Evolutionary conservation across 2,113 vertebrate species (phyloP).

Genomic region (human): GRCh38 chr19:8530001-8530500

Average conservation of each 20-base stretch:
- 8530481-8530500: conserved; percentile 90
- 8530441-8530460: conserved; percentile 83
- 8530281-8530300: conserved; percentile 98
- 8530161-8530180: neutral
- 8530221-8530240: conserved; percentile 95
- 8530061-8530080: neutral
- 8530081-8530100: neutral
- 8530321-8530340: conserved; percentile 94
- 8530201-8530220: conserved; percentile 96
- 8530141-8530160: neutral
- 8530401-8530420: no score
- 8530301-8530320: conserved; percentile 98
- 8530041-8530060: no score
- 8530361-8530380: conserved; percentile 85
- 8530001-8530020: no score
- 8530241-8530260: conserved; percentile 93
- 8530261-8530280: conserved; percentile 93
- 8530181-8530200: conserved; percentile 89
- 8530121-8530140: neutral
- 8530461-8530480: conserved; percentile 98
- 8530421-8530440: neutral
- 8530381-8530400: accelerated
- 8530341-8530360: conserved; percentile 97
- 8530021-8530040: no score
- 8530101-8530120: neutral